phyloP scores from a whole-genome alignment of 1,140 invertebrate genomes.

The Thaumatotibia leucotreta region DNA sequence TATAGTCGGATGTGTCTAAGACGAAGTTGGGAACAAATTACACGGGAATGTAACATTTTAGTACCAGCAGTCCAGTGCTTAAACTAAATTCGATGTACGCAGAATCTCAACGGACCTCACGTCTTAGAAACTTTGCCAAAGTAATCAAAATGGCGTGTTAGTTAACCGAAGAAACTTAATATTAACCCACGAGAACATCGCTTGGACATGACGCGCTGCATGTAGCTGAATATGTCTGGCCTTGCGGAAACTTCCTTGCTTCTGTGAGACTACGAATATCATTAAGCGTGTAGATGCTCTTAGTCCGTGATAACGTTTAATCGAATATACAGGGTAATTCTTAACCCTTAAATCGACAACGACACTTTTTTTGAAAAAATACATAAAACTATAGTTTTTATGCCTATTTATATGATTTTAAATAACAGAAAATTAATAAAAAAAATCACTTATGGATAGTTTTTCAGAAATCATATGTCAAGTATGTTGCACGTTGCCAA shows the following conservation, averaged over 20 bases:
- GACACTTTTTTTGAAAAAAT: no score
- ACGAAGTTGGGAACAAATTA: not conserved
- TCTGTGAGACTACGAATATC: not conserved
- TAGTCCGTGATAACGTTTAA: no score
- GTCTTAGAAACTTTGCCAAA: conserved; percentile 1
- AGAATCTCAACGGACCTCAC: not conserved
- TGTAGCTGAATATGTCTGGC: not conserved
- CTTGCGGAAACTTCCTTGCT: not conserved
- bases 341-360: no score
- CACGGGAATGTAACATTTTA: not conserved
- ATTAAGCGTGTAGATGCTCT: no score
- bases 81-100: conserved; percentile 5
- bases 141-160: conserved; percentile 13
- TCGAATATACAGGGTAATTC: no score
- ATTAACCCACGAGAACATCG: conserved; percentile 4
- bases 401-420: no score
- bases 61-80: not conserved
- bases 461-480: no score
- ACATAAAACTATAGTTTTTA: no score
- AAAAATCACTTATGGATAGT: no score
- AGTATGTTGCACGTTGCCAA: no score
- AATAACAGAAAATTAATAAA: no score
- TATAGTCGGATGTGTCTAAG: not conserved
- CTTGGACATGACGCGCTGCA: conserved; percentile 5
- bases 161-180: conserved; percentile 4